Evolutionary conservation across 2,113 vertebrate species (phyloP), one percentile per base, ranked within the genome.

Genomic region (Ceyx melanurus): DNA sequence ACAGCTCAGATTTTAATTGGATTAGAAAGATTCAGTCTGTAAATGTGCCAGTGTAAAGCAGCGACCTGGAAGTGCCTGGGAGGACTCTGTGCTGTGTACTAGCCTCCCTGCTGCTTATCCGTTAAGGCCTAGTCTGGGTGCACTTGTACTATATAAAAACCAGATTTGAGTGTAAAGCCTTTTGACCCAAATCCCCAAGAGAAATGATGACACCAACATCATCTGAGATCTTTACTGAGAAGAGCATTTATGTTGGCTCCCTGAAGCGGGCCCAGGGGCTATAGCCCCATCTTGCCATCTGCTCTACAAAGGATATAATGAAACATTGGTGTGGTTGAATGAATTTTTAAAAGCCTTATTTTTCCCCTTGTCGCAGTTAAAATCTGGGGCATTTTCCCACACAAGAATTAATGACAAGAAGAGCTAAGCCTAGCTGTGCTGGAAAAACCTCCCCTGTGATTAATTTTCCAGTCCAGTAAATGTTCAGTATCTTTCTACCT

Each of bases 51-150:
- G 86, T 81, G 72, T 95, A 95, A 97, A 95, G 43, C 93, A 94
- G 93, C 5, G 92, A 97, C 94, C 96, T 94, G 93, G 95, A 97
- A 97, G 91, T 95, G 80, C 86, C 92, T 92, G 89, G 28, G 58
- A 93, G 88, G 64, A 53, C 64, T 93, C 58, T 88, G 29, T 82
- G 57, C 85, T 93, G 57, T 61, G 54, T 74, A 48, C 58, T 28
- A 26, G 50, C 75, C 45, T 89, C 71, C 85, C 91, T 11, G 31
- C 85, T 92, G 82, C 94, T 95, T 89, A 93, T 88, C 90, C 1
- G 2, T 90, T 79, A 67, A 67, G 51, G 84, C 79, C 81, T 82
- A 26, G 67, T 81, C 56, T 91, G 94, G 42, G 86, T 81, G 57
- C 61, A 28, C 83, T 92, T 77, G 78, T 83, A 64, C 89, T 94